Conservation (phyloP, 30 jellyfish, hydroid and myxozoan species). For the Aurelia sp. region DNA sequence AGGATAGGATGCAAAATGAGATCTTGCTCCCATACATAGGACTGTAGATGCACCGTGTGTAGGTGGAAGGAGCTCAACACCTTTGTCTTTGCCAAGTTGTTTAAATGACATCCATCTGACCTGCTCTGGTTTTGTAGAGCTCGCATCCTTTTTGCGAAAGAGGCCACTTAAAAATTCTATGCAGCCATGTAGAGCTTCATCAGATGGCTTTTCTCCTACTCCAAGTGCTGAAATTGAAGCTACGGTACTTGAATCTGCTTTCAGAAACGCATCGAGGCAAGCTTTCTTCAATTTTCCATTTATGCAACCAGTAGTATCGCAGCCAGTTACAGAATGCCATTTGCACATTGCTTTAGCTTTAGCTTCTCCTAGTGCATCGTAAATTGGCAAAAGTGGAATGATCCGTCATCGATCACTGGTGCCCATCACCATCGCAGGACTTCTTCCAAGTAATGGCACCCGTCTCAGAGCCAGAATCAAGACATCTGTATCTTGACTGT, state of each 20-base stretch:
- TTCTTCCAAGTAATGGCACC: conserved; percentile 21
- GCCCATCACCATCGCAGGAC: conserved; percentile 32
- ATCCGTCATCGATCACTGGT: conserved; percentile 26
- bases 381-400: background rate
- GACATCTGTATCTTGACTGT: background rate
- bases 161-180: conserved; percentile 29
- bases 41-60: conserved; percentile 6
- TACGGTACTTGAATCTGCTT: too few relatives aligned
- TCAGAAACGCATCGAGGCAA: too few relatives aligned
- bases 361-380: too few relatives aligned
- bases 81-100: conserved; percentile 39
- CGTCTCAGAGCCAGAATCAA: conserved; percentile 34
- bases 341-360: too few relatives aligned
- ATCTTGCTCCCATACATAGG: too few relatives aligned
- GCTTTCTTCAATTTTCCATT: too few relatives aligned
- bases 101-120: conserved; percentile 19
- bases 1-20: too few relatives aligned
- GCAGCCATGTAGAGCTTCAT: conserved; percentile 10
- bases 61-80: conserved; percentile 35
- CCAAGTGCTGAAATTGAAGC: conserved; percentile 15
- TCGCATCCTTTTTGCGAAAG: conserved; percentile 22
- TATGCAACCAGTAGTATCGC: too few relatives aligned
- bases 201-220: conserved; percentile 25
- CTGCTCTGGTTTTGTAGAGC: conserved; percentile 12
- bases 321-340: too few relatives aligned